Conservation (phyloP, 2,888 invertebrate species). For the Nezara viridula region DNA sequence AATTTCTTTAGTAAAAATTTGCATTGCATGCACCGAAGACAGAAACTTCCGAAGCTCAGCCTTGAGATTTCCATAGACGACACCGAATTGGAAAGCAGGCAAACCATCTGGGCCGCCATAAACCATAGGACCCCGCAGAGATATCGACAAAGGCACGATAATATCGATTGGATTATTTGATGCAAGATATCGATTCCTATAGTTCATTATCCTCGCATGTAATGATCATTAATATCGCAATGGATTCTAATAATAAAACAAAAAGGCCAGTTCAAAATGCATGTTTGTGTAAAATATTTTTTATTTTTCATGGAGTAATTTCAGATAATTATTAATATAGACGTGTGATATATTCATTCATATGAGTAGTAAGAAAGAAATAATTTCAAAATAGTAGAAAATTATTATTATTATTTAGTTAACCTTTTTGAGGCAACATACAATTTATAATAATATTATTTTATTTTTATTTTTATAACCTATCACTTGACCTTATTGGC, state of each 20-base stretch:
- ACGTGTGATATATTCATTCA: too few species aligned
- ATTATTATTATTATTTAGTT: too few species aligned
- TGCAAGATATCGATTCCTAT: constrained; percentile 12
- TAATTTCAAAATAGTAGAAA: too few species aligned
- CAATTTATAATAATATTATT: too few species aligned
- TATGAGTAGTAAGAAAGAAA: too few species aligned
- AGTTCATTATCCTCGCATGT: neutral
- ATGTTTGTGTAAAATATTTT: neutral
- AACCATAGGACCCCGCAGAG: neutral
- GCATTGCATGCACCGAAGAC: neutral
- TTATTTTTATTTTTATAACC: too few species aligned
- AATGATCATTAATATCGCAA: neutral
- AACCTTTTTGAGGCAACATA: too few species aligned
- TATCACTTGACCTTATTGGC: too few species aligned
- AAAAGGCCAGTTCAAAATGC: neutral
- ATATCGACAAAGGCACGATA: constrained; percentile 1
- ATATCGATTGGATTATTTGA: constrained; percentile 15
- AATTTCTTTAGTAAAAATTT: neutral
- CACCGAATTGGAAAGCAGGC: constrained; percentile 21
- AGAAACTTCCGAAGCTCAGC: neutral
- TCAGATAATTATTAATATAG: too few species aligned
- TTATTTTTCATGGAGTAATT: too few species aligned
- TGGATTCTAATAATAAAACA: neutral
- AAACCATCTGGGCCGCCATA: neutral
- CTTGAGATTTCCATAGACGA: neutral